Base-by-base conservation (phyloP, 2,888 invertebrate species). In the Caenorhabditis sp. region DNA sequence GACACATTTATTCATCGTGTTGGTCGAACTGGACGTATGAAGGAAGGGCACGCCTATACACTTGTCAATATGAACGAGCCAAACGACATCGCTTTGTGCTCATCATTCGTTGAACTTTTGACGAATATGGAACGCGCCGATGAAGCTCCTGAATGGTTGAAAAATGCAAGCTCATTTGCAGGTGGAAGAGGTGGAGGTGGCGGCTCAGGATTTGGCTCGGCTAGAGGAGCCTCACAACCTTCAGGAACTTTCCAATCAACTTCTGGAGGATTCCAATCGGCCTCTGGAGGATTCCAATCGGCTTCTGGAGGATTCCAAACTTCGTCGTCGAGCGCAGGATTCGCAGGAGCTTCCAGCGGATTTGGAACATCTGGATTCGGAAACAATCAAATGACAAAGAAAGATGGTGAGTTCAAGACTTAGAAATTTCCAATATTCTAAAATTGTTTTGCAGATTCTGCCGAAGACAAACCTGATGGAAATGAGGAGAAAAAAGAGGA, bases 21-120 rank as follows among this genome's bases (percentile, higher is more conserved):
- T 79, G 90, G 90, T 1, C 87, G 90, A 25, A 90, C 90, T 0
- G 90, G 90, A 3, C 88, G 90, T 4, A 88, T 90, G 17, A 59
- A 72, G n/a, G 38, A 50, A 1, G 85, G 85, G 23, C 43, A 53
- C 12, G 81, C 84, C 23, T 68, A 70, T 23, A 69, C 76, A 8
- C 77, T 85, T 63, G 49, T 83, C 26, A 71, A 82, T 54, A 26
- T 58, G 0, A 20, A 0, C 7, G 58, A 61, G 10, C 3, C 20
- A 0, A 62, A 56, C 1, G 81, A 76, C 21, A 8, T n/a, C 2
- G 12, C 25, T 0, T 17, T 81, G n/a, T 43, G 66, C 8, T n/a
- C 56, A 5, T 63, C 70, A 4, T 54, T 83, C 20, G 69, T 80
- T 7, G 60, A 65, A 59, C 77, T 82, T 7, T 14, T n/a, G 59